These are phyloP conservation scores for Sesamia nonagrioides DNA, from an alignment of 1,140 invertebrate species.

Conservation along the genomic window DNA sequence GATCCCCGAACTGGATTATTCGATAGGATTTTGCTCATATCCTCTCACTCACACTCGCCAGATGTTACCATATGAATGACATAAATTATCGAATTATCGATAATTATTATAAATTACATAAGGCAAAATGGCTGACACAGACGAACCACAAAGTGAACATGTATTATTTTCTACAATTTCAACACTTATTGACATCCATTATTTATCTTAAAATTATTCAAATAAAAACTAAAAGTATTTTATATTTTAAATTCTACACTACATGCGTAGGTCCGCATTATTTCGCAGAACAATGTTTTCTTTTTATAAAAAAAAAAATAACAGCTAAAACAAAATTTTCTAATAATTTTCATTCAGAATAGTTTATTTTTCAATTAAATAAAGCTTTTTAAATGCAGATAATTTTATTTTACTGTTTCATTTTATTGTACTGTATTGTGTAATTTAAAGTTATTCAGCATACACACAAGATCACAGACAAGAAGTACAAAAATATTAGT, in stretches of 20 bases:
- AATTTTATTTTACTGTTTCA: constrained; percentile 3
- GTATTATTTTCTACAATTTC: constrained; percentile 9
- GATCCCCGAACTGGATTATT: too few relatives aligned
- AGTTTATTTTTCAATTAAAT: background rate
- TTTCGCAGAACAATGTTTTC: background rate
- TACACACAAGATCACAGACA: constrained; percentile 59
- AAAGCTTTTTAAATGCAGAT: constrained; percentile 36
- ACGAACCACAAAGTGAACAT: background rate
- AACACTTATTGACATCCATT: constrained; percentile 13
- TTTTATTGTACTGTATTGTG: constrained; percentile 37
- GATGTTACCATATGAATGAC: too few relatives aligned
- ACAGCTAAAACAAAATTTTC: background rate
- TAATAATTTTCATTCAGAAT: background rate
- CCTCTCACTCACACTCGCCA: too few relatives aligned
- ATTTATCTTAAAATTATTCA: constrained; percentile 9
- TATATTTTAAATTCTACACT: constrained; percentile 15
- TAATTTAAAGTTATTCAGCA: constrained; percentile 18
- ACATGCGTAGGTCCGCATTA: constrained; percentile 3
- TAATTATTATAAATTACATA: constrained; percentile 31
- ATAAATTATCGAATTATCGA: background rate
- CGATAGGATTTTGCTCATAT: too few relatives aligned
- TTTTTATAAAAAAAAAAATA: background rate
- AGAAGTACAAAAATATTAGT: constrained; percentile 51
- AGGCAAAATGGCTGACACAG: constrained; percentile 32
- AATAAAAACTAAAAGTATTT: background rate